Percentiles rank a stretch among this genome's conserved stretches.
phyloP scores from a whole-genome alignment of 37 sponge, comb jelly and placozoan genomes.

The Halisarca cf. caerulea region DNA sequence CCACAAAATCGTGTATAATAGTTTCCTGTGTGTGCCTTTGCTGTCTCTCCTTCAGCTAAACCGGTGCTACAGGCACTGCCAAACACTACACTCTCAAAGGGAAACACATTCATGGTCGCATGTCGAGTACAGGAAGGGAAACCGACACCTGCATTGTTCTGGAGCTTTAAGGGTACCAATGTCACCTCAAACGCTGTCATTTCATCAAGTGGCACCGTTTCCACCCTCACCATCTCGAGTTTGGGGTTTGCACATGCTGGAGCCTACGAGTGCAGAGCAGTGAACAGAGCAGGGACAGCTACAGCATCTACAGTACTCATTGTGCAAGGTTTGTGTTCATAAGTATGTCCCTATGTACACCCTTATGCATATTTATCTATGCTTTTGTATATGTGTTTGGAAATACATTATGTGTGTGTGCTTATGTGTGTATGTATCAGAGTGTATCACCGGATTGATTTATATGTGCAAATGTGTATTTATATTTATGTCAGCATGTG shows the following conservation, averaged over 20 bases:
- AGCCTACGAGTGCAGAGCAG: slow-evolving; percentile 9
- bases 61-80: no score
- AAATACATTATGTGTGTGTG: slow-evolving; percentile 29
- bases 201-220: not conserved
- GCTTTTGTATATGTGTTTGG: slow-evolving; percentile 25
- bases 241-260: not conserved
- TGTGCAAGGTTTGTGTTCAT: slow-evolving; percentile 28
- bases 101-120: no score
- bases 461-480: slow-evolving; percentile 34
- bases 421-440: slow-evolving; percentile 22
- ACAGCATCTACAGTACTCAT: not conserved
- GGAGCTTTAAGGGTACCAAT: no score
- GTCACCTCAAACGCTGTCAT: not conserved
- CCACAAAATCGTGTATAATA: no score
- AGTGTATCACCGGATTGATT: slow-evolving; percentile 19
- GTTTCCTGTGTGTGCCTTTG: no score
- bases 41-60: no score
- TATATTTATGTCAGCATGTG: slow-evolving; percentile 32
- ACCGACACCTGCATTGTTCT: no score
- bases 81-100: no score
- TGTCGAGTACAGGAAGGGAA: no score
- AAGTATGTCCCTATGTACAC: slow-evolving; percentile 23
- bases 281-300: not conserved
- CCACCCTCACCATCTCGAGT: not conserved
- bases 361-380: slow-evolving; percentile 28